phyloP scores from a whole-genome alignment of 1,140 invertebrate genomes.

The Aphelenchoides fujianensis region DNA sequence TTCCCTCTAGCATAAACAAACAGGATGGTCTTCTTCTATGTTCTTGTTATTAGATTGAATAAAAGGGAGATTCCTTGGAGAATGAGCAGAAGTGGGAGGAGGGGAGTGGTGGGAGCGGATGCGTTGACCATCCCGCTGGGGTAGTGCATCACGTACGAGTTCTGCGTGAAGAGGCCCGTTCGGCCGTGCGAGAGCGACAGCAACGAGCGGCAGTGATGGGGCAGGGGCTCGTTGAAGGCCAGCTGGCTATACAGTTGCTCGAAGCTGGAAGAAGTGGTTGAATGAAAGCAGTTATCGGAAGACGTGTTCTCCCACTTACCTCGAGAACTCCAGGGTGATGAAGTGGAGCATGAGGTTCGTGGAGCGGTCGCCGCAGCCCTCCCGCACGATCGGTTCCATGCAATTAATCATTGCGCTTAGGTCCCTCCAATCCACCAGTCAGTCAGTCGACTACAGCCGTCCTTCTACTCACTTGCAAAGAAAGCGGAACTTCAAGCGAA shows the following conservation, averaged over 20 bases:
- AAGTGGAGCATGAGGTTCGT: slow-evolving; percentile 20
- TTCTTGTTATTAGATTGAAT: too few species aligned
- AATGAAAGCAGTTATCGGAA: background rate
- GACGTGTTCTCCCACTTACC: background rate
- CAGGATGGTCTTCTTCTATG: too few species aligned
- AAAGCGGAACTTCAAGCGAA: slow-evolving; percentile 20
- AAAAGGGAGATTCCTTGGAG: too few species aligned
- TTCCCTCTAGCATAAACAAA: too few species aligned
- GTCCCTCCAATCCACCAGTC: slow-evolving; percentile 12
- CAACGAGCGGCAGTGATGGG: slow-evolving; percentile 18
- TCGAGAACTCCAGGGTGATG: slow-evolving; percentile 19
- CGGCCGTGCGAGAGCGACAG: slow-evolving; percentile 15
- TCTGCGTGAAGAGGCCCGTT: background rate
- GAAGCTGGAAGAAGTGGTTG: slow-evolving; percentile 11
- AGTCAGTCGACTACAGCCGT: background rate
- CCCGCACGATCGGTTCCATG: slow-evolving; percentile 21
- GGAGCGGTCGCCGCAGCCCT: slow-evolving; percentile 16
- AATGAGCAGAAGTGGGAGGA: background rate
- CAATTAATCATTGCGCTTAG: slow-evolving; percentile 21
- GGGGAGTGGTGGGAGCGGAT: background rate
- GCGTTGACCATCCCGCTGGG: background rate
- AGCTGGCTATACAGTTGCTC: slow-evolving; percentile 19
- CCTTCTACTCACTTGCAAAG: slow-evolving; percentile 1
- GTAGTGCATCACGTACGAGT: background rate
- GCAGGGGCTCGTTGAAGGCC: slow-evolving; percentile 19